These are phyloP conservation scores for Leucosticte australis DNA, from an alignment of 2,113 vertebrate genomes.

Conservation along the genomic window DNA sequence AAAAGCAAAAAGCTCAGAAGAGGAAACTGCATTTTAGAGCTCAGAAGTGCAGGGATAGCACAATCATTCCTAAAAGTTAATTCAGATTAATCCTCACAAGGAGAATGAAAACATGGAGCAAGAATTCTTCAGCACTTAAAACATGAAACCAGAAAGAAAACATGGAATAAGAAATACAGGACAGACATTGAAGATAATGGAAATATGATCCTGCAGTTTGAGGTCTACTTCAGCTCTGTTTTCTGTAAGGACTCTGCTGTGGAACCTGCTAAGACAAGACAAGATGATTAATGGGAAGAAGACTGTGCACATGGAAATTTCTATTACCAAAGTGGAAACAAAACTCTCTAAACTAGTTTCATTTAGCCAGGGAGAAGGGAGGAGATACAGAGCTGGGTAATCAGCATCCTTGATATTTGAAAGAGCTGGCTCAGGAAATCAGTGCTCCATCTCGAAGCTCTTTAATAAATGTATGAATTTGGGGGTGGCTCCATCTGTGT, in stretches of 20 bases:
- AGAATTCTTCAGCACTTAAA: neutral
- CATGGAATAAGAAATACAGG: neutral
- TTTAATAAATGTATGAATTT: constrained; percentile 58
- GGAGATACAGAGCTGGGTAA: constrained; percentile 2
- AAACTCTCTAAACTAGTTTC: constrained; percentile 52
- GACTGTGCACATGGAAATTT: constrained; percentile 37
- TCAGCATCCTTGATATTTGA: constrained; percentile 42
- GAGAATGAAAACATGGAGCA: neutral
- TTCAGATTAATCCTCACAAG: neutral
- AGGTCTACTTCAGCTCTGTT: neutral
- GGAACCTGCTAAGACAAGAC: neutral
- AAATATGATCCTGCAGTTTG: neutral
- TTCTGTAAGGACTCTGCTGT: neutral
- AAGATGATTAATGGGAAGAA: constrained; percentile 49
- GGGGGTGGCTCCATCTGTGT: constrained; percentile 37
- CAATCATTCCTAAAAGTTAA: neutral
- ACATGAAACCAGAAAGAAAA: neutral
- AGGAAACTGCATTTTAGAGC: neutral
- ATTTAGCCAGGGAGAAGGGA: constrained; percentile 33
- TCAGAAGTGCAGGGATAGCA: neutral
- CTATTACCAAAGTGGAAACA: constrained; percentile 40
- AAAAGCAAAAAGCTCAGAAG: neutral
- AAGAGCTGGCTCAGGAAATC: constrained; percentile 50
- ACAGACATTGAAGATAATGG: neutral
- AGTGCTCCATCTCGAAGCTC: constrained; percentile 21